Evolutionary conservation across 2,113 vertebrate species (phyloP), one percentile per base, ranked within the genome.

Genomic region (Phyllopteryx taeniolatus): DNA sequence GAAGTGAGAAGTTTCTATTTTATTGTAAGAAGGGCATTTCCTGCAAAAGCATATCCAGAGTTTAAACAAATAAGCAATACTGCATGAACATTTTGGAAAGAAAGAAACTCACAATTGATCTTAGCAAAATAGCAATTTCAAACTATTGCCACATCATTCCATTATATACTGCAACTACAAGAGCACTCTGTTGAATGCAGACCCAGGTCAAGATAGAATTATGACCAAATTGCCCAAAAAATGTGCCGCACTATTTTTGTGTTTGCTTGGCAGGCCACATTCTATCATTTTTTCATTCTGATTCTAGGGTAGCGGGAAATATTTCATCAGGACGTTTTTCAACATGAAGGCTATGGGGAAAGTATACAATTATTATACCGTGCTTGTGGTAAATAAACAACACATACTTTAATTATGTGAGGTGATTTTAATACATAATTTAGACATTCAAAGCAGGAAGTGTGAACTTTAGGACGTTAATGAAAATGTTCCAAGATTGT

Each of bases 401-500:
- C 20, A 46, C 8, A 20, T 63, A 15, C 22, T 47, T 49, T 44
- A 27, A 66, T 66, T 49, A 47, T 17, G 19, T 8, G n/a, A 17
- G 64, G 43, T 66, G 43, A 1, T 27, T 47, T 46, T 31, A 17
- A 66, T 66, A 31, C 43, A 66, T 68, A 39, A n/a, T 68, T 53
- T 39, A 35, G 9, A 53, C 35, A 68, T n/a, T 20, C 31, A 20
- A 27, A 53, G 67, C 19, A 54, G 33, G 12, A 67, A 42, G 22
- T 27, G 22, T 66, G 64, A 66, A 46, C 63, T 66, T 66, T 66
- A 8, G 43, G 63, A 27, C 56, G 22, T 68, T 39, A 49, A 49
- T 76, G 61, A 71, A 73, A 49, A 61, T 15, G 20, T 62, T 60
- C 75, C 61, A 67, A 67, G 39, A 75, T 82, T 68, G 75, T 82